Evolutionary conservation across 2,888 invertebrate genomes (phyloP).

Genomic region (Phorcus lineatus): DNA sequence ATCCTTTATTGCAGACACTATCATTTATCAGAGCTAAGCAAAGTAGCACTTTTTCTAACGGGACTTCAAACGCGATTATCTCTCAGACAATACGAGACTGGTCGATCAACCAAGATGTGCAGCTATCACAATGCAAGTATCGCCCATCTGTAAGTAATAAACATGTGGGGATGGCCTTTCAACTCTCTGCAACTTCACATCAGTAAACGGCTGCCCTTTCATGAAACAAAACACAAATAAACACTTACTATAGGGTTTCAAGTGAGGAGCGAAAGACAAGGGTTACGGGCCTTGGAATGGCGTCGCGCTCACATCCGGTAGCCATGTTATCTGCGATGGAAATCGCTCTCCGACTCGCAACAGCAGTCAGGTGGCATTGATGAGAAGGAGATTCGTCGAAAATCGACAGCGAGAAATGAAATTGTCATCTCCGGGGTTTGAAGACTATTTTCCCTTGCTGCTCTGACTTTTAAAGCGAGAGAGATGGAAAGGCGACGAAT

Average conservation of each 20-base stretch:
- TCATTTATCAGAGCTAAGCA: too few species aligned
- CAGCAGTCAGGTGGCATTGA: slow-evolving; percentile 11
- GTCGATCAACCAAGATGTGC: not conserved
- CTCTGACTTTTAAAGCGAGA: slow-evolving; percentile 18
- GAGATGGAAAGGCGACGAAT: not conserved
- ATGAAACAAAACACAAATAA: slow-evolving; percentile 24
- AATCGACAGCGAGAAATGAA: slow-evolving; percentile 24
- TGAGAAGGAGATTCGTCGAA: not conserved
- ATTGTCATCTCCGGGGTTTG: slow-evolving; percentile 2
- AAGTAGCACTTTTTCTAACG: too few species aligned
- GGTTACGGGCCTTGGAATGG: slow-evolving; percentile 20
- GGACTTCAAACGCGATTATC: too few species aligned
- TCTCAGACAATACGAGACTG: too few species aligned
- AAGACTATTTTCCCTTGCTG: not conserved
- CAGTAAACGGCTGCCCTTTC: slow-evolving; percentile 22
- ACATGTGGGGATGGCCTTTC: slow-evolving; percentile 19
- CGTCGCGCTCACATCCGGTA: slow-evolving; percentile 11
- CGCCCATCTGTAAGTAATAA: slow-evolving; percentile 1
- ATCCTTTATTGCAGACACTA: too few species aligned
- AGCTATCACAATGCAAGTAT: not conserved
- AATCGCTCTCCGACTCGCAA: slow-evolving; percentile 2
- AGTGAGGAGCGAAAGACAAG: slow-evolving; percentile 16
- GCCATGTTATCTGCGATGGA: slow-evolving; percentile 15
- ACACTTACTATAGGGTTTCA: slow-evolving; percentile 9
- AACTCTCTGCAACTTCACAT: slow-evolving; percentile 22